Evolutionary conservation across 2,113 vertebrate species (phyloP).

Genomic region (Chaetops frenatus): DNA sequence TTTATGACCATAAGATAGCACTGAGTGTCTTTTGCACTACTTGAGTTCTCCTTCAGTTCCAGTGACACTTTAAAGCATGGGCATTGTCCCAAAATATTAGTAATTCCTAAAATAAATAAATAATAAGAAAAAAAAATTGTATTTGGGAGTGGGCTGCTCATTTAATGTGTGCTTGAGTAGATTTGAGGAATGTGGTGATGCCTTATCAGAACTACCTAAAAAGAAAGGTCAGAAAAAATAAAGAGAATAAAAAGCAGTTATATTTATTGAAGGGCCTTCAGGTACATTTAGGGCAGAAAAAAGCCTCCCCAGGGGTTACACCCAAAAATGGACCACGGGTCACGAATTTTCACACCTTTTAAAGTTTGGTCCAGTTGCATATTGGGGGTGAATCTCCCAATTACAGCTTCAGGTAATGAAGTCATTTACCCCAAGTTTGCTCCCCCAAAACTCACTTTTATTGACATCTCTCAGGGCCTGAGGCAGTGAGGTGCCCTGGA

Average conservation of each 20-base stretch:
- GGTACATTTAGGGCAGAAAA: background rate
- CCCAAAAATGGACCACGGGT: background rate
- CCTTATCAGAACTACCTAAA: rapidly evolving
- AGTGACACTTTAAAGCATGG: background rate
- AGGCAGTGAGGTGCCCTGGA: background rate
- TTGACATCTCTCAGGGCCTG: background rate
- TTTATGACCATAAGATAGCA: background rate
- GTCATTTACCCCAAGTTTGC: background rate
- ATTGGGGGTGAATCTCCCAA: background rate
- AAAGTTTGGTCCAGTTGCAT: background rate
- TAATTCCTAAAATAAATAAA: background rate
- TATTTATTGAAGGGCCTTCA: background rate
- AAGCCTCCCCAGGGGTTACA: background rate
- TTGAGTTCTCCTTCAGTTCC: rapidly evolving
- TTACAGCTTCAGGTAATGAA: background rate
- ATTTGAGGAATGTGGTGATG: background rate
- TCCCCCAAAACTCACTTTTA: background rate
- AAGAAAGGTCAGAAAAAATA: background rate
- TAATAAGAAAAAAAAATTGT: rapidly evolving
- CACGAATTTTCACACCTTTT: background rate
- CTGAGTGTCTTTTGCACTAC: background rate
- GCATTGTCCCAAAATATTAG: background rate
- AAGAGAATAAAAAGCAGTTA: background rate
- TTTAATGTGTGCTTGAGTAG: background rate
- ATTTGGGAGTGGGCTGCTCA: background rate